These are phyloP conservation scores for Tromatobia lineatoria DNA, from an alignment of 2,888 invertebrate species.

Conservation along the genomic window DNA sequence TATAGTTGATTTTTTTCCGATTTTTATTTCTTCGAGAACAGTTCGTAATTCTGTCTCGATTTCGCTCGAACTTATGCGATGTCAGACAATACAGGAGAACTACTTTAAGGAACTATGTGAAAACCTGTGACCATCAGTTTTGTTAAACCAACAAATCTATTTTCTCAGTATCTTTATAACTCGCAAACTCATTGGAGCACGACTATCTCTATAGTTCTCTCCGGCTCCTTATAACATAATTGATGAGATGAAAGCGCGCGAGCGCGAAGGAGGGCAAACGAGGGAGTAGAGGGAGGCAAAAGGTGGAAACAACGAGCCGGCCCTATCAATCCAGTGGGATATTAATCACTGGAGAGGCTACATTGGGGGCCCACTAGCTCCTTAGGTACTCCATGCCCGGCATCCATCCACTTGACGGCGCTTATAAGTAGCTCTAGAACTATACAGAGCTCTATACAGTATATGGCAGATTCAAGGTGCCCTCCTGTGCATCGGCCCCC, in stretches of 20 bases:
- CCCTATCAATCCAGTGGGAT: constrained; percentile 82
- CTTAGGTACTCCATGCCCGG: constrained; percentile 75
- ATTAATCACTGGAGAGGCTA: constrained; percentile 84
- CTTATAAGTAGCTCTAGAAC: constrained; percentile 71
- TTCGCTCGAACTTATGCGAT: no score
- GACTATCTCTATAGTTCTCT: constrained; percentile 64
- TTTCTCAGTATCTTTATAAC: neutral
- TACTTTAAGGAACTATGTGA: no score
- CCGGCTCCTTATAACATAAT: constrained; percentile 81
- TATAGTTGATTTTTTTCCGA: no score
- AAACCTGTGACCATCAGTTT: no score
- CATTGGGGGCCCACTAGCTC: constrained; percentile 75
- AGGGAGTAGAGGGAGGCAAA: constrained; percentile 55
- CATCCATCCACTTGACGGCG: constrained; percentile 68
- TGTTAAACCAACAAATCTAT: neutral
- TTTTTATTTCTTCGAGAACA: no score
- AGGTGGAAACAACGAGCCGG: constrained; percentile 58
- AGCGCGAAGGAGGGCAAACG: constrained; percentile 64
- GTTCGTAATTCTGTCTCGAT: no score
- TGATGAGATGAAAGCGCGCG: constrained; percentile 77
- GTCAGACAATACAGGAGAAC: no score
- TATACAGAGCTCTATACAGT: constrained; percentile 58
- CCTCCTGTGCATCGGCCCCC: constrained; percentile 66
- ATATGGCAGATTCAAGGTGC: constrained; percentile 64
- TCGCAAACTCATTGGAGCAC: constrained; percentile 1